phyloP scores from a whole-genome alignment of 2,797 vertebrate genomes.

The Euthynnus affinis region DNA sequence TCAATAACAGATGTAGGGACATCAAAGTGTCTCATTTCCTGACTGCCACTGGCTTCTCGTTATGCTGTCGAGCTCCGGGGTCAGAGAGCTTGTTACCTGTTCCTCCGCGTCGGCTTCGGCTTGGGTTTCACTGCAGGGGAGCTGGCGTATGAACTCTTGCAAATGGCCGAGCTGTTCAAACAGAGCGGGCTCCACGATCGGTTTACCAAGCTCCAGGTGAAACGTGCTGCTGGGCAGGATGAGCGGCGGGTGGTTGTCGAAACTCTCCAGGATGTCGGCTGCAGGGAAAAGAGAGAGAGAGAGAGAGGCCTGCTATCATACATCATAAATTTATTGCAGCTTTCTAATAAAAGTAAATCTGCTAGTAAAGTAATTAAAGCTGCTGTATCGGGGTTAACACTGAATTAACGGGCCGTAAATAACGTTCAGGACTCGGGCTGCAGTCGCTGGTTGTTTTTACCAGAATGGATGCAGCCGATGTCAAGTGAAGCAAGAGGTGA shows the following conservation, averaged over 20 bases:
- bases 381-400: conserved; percentile 24
- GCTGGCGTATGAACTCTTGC: conserved; percentile 72
- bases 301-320: neutral
- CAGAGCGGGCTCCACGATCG: conserved; percentile 76
- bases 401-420: conserved; percentile 31
- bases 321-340: neutral
- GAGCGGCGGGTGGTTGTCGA: conserved; percentile 87
- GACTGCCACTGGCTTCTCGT: conserved; percentile 12
- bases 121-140: conserved; percentile 49
- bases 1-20: conserved; percentile 53
- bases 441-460: neutral
- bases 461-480: conserved; percentile 6
- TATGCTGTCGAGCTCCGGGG: neutral
- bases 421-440: neutral
- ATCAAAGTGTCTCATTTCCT: conserved; percentile 41
- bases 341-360: conserved; percentile 23
- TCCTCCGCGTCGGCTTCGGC: conserved; percentile 15
- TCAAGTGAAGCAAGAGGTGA: conserved; percentile 2
- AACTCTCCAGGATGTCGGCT: conserved; percentile 88
- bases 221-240: conserved; percentile 84
- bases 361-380: no score
- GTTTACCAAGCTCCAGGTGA: conserved; percentile 83
- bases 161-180: conserved; percentile 77
- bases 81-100: conserved; percentile 71
- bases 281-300: no score